Base-by-base conservation (phyloP, 2,888 invertebrate genomes). In the Fragum fragum region DNA sequence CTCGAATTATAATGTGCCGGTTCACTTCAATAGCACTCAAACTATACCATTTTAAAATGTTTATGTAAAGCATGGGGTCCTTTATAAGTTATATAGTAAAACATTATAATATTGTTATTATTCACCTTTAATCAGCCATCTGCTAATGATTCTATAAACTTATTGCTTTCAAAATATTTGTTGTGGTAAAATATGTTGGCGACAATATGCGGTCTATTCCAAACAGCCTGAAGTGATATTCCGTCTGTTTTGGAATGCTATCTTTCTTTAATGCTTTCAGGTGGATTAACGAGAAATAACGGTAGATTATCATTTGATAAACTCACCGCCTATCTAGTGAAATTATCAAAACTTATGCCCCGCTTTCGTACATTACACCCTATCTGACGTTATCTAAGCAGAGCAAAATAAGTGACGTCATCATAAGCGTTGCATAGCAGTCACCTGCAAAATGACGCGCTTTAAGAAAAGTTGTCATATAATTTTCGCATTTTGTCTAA, bases 141-240 rank as follows among this genome's bases (percentile, higher is more conserved):
- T 42, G 66, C 36, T 66, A 66, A 66, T 66, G 66, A 42, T 23
- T 26, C 66, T 66, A 42, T 66, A 66, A 66, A 66, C 26, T 16
- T 66, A 66, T 42, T 39, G 66, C 42, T 42, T n/a, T 66, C 63
- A 66, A 66, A 66, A 66, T 66, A 66, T 66, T 66, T 57, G 11
- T 11, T 21, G 18, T 47, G 16, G 5, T 47, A 47, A 47, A 47
- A 47, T 47, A 47, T 47, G 3, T 47, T n/a, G 47, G 47, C 47
- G 47, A 47, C 47, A n/a, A 47, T 9, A 47, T 14, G 47, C 14
- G 47, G 47, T 47, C 47, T 16, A 47, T 47, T 47, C 7, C 5
- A 47, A 47, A 47, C 47, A 47, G 47, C 47, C 47, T 14, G 7
- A 14, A n/a, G 47, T 16, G 2, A 14, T 23, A 23, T 57, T 53